Evolutionary conservation across 2,888 invertebrate genomes (phyloP).

Genomic region (Leptopilina myrica): DNA sequence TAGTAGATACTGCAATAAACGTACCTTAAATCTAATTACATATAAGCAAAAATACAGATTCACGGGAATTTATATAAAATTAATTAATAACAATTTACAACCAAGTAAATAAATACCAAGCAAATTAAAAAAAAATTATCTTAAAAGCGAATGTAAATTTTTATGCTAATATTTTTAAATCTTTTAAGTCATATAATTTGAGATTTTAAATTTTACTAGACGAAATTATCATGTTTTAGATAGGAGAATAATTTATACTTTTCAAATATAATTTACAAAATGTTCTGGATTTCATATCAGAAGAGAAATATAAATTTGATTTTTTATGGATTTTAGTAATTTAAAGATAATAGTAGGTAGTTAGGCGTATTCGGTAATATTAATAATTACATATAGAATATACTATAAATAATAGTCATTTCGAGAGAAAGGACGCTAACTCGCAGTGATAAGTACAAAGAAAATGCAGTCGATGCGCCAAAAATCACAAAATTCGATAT

Average conservation of each 20-base stretch:
- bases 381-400: neutral
- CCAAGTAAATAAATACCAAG: no score
- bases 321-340: neutral
- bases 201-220: no score
- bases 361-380: neutral
- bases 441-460: slow-evolving; percentile 39
- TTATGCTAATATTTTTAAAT: no score
- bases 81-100: no score
- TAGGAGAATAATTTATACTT: no score
- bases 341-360: neutral
- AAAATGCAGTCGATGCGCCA: slow-evolving; percentile 20
- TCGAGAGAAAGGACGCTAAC: slow-evolving; percentile 21
- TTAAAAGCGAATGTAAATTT: no score
- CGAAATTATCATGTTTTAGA: no score
- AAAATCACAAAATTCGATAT: neutral
- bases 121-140: no score
- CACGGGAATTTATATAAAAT: neutral
- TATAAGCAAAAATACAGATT: neutral
- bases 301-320: no score
- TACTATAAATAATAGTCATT: slow-evolving; percentile 25
- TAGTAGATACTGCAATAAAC: neutral
- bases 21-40: neutral
- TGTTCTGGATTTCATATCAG: no score
- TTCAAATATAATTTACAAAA: no score
- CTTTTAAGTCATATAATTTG: no score